phyloP scores from a whole-genome alignment of 2,888 invertebrate species.

The Lasioglossum lativentre region DNA sequence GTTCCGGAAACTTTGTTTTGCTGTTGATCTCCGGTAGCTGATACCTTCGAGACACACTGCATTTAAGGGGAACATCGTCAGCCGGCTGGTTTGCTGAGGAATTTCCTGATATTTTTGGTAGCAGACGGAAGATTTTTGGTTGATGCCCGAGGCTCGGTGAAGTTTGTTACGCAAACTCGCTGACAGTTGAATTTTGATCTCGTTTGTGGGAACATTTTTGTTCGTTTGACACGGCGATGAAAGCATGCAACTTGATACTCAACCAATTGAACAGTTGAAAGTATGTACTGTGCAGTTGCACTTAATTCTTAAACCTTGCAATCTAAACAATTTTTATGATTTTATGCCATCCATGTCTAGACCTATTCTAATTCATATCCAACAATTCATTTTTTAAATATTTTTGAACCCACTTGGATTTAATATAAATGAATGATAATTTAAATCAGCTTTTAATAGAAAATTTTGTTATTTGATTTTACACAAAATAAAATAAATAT shows the following conservation, averaged over 20 bases:
- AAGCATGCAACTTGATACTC: constrained; percentile 33
- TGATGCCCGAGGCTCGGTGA: constrained; percentile 33
- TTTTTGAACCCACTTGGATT: too few relatives aligned
- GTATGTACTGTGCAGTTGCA: background rate
- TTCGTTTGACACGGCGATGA: constrained; percentile 26
- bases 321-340: too few relatives aligned
- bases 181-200: constrained; percentile 46
- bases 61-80: background rate
- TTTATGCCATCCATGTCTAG: too few relatives aligned
- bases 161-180: constrained; percentile 44
- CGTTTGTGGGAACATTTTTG: constrained; percentile 45
- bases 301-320: background rate
- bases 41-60: constrained; percentile 4
- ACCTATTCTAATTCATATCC: too few relatives aligned
- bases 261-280: background rate
- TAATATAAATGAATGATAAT: too few relatives aligned
- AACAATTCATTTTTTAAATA: too few relatives aligned
- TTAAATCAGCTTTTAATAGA: too few relatives aligned
- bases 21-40: constrained; percentile 1
- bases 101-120: constrained; percentile 25
- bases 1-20: constrained; percentile 1
- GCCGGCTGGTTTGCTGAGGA: background rate
- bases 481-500: too few relatives aligned
- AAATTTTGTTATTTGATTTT: too few relatives aligned
- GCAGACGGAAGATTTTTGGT: constrained; percentile 32